Percentiles rank a stretch among this genome's conserved stretches.
These are phyloP conservation scores for Chelonia mydas DNA, from an alignment of 2,797 vertebrate genomes.

Conservation along the genomic window DNA sequence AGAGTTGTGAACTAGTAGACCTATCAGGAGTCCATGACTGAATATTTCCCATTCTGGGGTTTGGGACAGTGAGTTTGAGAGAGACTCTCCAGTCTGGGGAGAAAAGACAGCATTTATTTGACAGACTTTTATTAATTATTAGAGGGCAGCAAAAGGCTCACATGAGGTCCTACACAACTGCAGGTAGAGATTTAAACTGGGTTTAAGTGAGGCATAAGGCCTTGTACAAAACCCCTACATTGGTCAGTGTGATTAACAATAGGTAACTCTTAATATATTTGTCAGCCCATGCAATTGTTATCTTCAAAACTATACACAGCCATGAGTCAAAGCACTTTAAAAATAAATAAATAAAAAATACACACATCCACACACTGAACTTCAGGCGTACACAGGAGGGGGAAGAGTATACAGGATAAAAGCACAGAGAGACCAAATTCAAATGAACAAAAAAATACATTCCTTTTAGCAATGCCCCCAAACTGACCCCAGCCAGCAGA, in stretches of 20 bases:
- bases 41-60: not conserved
- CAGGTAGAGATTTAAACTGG: not conserved
- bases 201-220: not conserved
- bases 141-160: not conserved
- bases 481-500: too few species aligned
- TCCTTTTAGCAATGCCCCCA: too few species aligned
- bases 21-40: not conserved
- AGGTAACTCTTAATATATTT: not conserved
- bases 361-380: not conserved
- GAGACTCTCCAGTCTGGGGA: not conserved
- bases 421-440: too few species aligned
- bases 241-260: not conserved
- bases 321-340: not conserved
- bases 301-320: not conserved
- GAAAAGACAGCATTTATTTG: not conserved
- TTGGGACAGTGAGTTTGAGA: not conserved
- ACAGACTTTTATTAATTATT: not conserved
- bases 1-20: not conserved
- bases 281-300: not conserved
- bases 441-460: too few species aligned
- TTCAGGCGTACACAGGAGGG: rapidly evolving
- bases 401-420: too few species aligned
- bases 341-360: too few species aligned
- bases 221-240: not conserved
- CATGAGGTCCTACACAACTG: not conserved